Evolutionary conservation across 1,140 invertebrate species (phyloP).

Genomic region (Sitophilus oryzae): DNA sequence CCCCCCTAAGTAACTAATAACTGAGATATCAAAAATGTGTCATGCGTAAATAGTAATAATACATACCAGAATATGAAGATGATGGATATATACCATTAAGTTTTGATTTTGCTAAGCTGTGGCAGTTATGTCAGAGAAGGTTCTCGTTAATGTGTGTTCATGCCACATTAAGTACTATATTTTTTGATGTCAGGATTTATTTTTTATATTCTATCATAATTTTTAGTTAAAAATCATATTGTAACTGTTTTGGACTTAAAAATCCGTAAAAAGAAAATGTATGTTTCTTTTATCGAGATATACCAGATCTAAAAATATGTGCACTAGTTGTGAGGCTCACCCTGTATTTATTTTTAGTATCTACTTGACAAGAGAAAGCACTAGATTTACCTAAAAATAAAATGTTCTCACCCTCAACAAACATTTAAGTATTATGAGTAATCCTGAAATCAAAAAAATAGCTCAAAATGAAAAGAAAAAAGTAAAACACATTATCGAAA

Average conservation of each 20-base stretch:
- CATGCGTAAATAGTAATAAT: conserved; percentile 10
- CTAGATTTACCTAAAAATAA: no score
- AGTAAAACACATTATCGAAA: background rate
- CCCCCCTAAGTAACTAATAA: background rate
- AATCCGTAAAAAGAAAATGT: no score
- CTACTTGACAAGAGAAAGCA: no score
- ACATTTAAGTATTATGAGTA: no score
- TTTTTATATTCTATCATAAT: background rate
- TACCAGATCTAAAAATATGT: no score
- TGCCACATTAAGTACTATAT: background rate
- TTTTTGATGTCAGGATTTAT: background rate
- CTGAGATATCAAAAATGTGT: background rate
- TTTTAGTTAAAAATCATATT: no score
- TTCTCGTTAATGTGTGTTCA: background rate
- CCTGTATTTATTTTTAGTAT: no score
- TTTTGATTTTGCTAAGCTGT: conserved; percentile 18
- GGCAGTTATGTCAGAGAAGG: conserved; percentile 1
- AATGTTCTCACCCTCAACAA: no score
- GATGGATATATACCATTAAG: conserved; percentile 17
- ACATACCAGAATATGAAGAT: conserved; percentile 26
- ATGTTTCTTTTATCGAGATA: no score
- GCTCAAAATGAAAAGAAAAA: background rate
- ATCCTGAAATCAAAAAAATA: no score
- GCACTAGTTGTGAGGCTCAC: no score
- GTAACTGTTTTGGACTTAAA: no score